These are phyloP conservation scores for Glossophaga mutica DNA, from an alignment of 2,797 vertebrate genomes.

Conservation along the genomic window DNA sequence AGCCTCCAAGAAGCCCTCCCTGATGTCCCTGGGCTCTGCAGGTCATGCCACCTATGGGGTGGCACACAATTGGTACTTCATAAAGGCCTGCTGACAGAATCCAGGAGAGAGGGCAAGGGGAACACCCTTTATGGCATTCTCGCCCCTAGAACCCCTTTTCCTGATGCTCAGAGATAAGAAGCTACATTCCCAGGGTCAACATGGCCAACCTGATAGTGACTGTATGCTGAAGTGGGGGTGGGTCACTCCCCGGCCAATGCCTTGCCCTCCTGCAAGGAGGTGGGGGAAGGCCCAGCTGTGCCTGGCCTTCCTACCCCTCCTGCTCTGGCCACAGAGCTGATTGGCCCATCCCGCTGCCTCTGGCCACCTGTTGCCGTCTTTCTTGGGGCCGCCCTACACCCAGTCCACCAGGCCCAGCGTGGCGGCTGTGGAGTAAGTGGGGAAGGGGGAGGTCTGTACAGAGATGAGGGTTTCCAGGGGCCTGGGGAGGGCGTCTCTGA, in stretches of 20 bases:
- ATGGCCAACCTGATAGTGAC: background rate
- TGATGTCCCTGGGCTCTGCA: too few relatives aligned
- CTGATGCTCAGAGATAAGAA: background rate
- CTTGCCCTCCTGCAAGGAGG: background rate
- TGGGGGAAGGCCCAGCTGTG: background rate
- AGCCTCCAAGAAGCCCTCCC: background rate
- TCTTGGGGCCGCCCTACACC: background rate
- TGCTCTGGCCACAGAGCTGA: background rate
- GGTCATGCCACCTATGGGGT: background rate
- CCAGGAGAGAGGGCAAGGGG: too few relatives aligned
- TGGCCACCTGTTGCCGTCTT: conserved; percentile 56
- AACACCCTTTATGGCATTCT: background rate
- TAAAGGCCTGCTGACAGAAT: background rate
- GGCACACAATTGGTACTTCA: fast-evolving
- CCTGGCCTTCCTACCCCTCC: background rate
- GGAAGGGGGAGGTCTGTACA: background rate
- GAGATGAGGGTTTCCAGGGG: background rate
- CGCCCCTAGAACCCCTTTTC: too few relatives aligned
- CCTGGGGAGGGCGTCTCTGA: background rate
- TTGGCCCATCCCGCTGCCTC: background rate
- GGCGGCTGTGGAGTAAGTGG: conserved; percentile 50
- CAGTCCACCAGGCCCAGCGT: background rate
- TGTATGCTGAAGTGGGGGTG: background rate
- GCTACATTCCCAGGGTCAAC: background rate
- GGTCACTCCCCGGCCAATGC: background rate